Base-by-base conservation (phyloP, 1,140 invertebrate genomes). In the Orchesella cincta region DNA sequence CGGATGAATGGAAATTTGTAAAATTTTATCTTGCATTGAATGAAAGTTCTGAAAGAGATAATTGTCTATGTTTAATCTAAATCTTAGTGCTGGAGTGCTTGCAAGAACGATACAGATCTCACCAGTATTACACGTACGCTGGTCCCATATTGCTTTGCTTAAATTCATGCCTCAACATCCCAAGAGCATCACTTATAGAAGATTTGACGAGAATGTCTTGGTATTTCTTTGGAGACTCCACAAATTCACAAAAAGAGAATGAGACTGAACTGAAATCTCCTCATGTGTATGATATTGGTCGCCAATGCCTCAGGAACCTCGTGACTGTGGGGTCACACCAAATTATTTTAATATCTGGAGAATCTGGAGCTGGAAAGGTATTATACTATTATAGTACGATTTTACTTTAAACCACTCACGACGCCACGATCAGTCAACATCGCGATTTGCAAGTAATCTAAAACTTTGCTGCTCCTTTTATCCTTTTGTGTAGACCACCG, bases 361-460 rank as follows among this genome's bases (percentile, higher is more conserved):
- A 87, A 54, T 86, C 85, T 76, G 86, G 86, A 3, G 85, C 86
- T 5, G 87, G 86, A 52, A 88, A 88, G 80, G 87, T 82, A 76
- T 33, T 62, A 23, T 35, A 31, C 26, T 35, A 62, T 26, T 73
- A 64, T 78, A 34, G 74, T 67, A 54, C 36, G 18, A 14, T 36
- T 67, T 74, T 78, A n/a, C n/a, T n/a, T n/a, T 75, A 62, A 79
- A 0, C n/a, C n/a, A n/a, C n/a, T n/a, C n/a, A n/a, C n/a, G n/a
- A n/a, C n/a, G n/a, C n/a, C n/a, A n/a, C n/a, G n/a, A n/a, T n/a
- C n/a, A n/a, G n/a, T n/a, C n/a, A n/a, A n/a, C n/a, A n/a, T n/a
- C n/a, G n/a, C n/a, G n/a, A n/a, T n/a, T n/a, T n/a, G n/a, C n/a
- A n/a, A n/a, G n/a, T n/a, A n/a, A n/a, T n/a, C n/a, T n/a, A n/a